Evolutionary conservation across 1,140 invertebrate genomes (phyloP), one percentile per base, ranked within the genome.

Genomic region (Halictus rubicundus): DNA sequence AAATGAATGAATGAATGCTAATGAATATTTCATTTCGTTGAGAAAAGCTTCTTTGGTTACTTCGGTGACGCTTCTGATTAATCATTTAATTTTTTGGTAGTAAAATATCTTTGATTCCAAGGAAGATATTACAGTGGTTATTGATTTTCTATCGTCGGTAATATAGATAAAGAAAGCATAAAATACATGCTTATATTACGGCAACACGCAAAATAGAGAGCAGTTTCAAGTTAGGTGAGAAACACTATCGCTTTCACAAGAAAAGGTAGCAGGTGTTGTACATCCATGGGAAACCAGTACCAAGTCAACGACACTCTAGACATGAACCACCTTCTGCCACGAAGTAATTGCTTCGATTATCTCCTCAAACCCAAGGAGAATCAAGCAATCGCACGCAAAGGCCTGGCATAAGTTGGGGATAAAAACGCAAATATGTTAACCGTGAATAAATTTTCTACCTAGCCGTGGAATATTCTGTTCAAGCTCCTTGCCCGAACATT

Each of bases 281-380:
- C 75, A 70, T 77, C 61, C 61, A 77, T 70, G 16, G 75, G 57
- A 14, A 70, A 25, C 57, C 49, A 73, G 46, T 19, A 25, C 0
- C 37, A 2, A 42, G n/a, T 52, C 37, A 72, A 39, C 68, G 79
- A 73, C 72, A 78, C 63, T 59, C 49, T 23, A 60, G 19, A 77
- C 70, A 75, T 59, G 71, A 80, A 52, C 70, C 66, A 71, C 54
- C 77, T 66, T 68, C 39, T 49, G 37, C 75, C 42, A 23, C 25
- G 21, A 16, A 52, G 46, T 83, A 83, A 84, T 83, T 75, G 81
- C 63, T 32, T 39, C 71, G 66, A 80, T 84, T 84, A 84, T 83
- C 81, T 70, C 27, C 42, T 75, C 66, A 16, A 42, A 79, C 75
- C 79, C 69, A 59, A 61, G 57, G 61, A 49, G 76, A 80, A 60